Base-by-base conservation (phyloP, 2,113 vertebrate genomes). In the Amphiprion percula region DNA sequence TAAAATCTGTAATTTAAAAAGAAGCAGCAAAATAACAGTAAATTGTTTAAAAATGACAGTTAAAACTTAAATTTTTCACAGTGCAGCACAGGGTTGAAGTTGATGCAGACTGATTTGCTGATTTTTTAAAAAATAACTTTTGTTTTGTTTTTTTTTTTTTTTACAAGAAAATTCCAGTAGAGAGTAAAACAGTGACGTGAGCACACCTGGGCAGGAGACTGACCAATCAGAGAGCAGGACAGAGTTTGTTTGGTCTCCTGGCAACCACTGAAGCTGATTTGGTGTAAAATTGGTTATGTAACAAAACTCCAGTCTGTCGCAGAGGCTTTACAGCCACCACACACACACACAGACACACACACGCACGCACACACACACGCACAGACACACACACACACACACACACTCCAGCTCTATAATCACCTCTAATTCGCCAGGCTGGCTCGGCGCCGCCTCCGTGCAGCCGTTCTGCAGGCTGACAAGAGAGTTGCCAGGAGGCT, bases 211-310 rank as follows among this genome's bases (percentile, higher is more conserved):
- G 56, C 5, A 0, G n/a, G 17, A 28, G 0, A 50, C 19, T 0
- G 4, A 58, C 68, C 64, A 80, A 88, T 85, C 71, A 59, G 63
- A 63, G 81, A 19, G 66, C 76, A 63, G 83, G 63, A 63, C 21
- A 0, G 52, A 74, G 75, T 75, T 84, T 3, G 15, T 53, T 74
- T 68, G 39, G 70, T 73, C 26, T 72, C 81, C 65, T 66, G 73
- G 73, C 61, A 70, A 80, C 68, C 28, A 3, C n/a, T 0, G 1
- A 65, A 49, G 41, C 67, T 39, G 71, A 72, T 90, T 74, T 67
- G 72, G 84, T 85, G 72, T 58, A 58, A 77, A 87, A 77, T 23
- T 46, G 62, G 75, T 91, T 88, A 90, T 63, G 70, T 84, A 91
- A 91, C 68, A 73, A 74, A 82, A 62, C 33, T 4, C 17, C 85